Conservation (phyloP, 1,140 invertebrate genomes). For the Metaphire vulgaris region DNA sequence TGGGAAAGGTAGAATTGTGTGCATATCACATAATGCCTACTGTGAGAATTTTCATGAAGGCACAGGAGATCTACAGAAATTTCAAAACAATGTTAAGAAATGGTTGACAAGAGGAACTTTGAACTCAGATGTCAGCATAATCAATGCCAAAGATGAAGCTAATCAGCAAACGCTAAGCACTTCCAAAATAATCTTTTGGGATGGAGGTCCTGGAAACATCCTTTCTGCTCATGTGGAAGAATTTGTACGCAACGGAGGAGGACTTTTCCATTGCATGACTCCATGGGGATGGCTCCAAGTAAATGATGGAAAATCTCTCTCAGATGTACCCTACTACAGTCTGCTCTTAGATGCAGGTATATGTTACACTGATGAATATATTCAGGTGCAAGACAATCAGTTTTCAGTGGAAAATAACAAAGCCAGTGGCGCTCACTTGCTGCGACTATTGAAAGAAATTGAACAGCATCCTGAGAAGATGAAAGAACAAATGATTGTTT, state of each 20-base stretch:
- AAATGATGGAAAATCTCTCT: slow-evolving; percentile 11
- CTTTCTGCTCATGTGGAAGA: not conserved
- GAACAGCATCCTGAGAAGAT: not conserved
- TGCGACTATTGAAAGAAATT: not conserved
- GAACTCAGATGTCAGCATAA: not conserved
- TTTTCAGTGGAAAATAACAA: slow-evolving; percentile 8
- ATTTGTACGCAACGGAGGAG: slow-evolving; percentile 21
- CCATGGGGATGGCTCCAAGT: slow-evolving; percentile 30
- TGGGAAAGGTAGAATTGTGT: slow-evolving; percentile 8
- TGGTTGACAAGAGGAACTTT: not conserved
- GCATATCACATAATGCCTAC: slow-evolving; percentile 12
- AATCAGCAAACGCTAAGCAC: not conserved
- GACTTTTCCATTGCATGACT: slow-evolving; percentile 16
- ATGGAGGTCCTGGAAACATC: not conserved
- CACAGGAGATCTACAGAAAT: not conserved
- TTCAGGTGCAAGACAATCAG: not conserved
- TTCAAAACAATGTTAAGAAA: slow-evolving; percentile 6
- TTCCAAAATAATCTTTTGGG: not conserved
- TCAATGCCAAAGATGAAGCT: not conserved
- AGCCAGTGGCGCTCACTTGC: not conserved
- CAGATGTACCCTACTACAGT: slow-evolving; percentile 15
- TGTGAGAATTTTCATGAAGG: not conserved
- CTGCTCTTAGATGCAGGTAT: slow-evolving; percentile 13
- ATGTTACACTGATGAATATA: slow-evolving; percentile 12
- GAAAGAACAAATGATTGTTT: not conserved